Percentiles rank a stretch among this genome's conserved stretches.
These are phyloP conservation scores for Luidia sarsii DNA, from an alignment of 53 echinoderm and acorn worm genomes.

Conservation along the genomic window DNA sequence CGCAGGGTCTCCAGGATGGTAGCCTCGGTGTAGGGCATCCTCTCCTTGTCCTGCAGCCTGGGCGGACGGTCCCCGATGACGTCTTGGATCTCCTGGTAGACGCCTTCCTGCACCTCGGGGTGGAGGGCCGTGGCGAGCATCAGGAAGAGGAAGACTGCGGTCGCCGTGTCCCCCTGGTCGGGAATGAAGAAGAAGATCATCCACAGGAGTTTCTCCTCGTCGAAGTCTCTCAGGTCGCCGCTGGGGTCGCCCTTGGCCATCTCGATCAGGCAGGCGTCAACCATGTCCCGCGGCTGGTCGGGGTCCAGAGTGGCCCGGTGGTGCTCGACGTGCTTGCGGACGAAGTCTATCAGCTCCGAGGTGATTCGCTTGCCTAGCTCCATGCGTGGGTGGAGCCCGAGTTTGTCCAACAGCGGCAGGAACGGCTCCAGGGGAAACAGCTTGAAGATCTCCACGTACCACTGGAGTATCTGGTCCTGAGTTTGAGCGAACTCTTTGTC, in stretches of 20 bases:
- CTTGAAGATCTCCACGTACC: slow-evolving; percentile 22
- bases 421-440: slow-evolving; percentile 12
- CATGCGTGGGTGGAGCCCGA: slow-evolving; percentile 4
- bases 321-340: slow-evolving; percentile 17
- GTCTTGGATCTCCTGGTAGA: slow-evolving; percentile 33
- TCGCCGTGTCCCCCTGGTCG: slow-evolving; percentile 23
- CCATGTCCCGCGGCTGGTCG: slow-evolving; percentile 10
- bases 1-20: slow-evolving; percentile 6
- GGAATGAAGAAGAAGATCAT: slow-evolving; percentile 26
- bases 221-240: slow-evolving; percentile 25
- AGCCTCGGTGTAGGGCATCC: slow-evolving; percentile 39
- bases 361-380: slow-evolving; percentile 3
- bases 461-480: not conserved
- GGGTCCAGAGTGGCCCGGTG: slow-evolving; percentile 21
- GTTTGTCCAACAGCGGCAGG: slow-evolving; percentile 13
- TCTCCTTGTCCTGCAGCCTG: slow-evolving; percentile 14
- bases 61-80: slow-evolving; percentile 37
- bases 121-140: slow-evolving; percentile 5
- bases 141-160: slow-evolving; percentile 5
- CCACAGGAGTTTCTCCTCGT: slow-evolving; percentile 3
- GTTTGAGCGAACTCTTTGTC: not conserved
- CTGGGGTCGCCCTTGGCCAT: slow-evolving; percentile 5
- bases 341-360: not conserved
- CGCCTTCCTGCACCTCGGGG: slow-evolving; percentile 10
- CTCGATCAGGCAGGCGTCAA: slow-evolving; percentile 24